Conservation (phyloP, 2,113 vertebrate genomes). For the Hiodon alosoides region DNA sequence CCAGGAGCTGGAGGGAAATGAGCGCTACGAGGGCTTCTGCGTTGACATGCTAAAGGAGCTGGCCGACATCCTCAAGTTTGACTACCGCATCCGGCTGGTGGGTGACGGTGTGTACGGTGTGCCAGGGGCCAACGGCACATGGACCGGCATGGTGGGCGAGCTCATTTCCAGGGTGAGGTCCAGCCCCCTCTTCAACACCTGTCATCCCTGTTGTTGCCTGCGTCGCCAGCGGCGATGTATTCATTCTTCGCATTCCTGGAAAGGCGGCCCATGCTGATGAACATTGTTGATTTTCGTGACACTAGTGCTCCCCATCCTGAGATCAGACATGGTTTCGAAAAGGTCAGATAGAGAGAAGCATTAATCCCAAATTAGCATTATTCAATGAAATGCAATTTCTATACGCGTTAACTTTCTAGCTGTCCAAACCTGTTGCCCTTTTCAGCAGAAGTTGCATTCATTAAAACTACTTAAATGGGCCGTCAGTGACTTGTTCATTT, state of each 20-base stretch:
- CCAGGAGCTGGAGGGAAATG: slow-evolving; percentile 87
- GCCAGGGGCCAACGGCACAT: slow-evolving; percentile 83
- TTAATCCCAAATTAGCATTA: neutral
- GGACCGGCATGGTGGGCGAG: slow-evolving; percentile 97
- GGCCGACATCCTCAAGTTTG: slow-evolving; percentile 88
- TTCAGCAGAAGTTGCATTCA: neutral
- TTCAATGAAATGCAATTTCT: slow-evolving; percentile 1
- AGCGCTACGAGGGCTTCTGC: slow-evolving; percentile 94
- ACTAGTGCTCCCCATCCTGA: too few relatives aligned
- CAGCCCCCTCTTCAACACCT: neutral
- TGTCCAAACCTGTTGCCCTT: neutral
- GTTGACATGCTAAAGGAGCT: slow-evolving; percentile 97
- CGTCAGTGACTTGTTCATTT: neutral
- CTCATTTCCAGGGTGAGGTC: slow-evolving; percentile 85
- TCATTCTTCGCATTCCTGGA: too few relatives aligned
- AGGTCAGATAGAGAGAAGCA: too few relatives aligned
- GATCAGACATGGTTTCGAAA: too few relatives aligned
- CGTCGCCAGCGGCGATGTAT: neutral
- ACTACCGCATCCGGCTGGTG: slow-evolving; percentile 90
- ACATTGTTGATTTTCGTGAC: too few relatives aligned
- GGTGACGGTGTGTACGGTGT: slow-evolving; percentile 88
- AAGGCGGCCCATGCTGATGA: too few relatives aligned
- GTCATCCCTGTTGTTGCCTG: neutral
- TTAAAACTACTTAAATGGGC: neutral
- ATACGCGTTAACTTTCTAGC: slow-evolving; percentile 2